Percentiles rank a stretch among this genome's conserved stretches.
Evolutionary conservation across 2,113 vertebrate genomes (phyloP).

Genomic region (Ciconia maguari): DNA sequence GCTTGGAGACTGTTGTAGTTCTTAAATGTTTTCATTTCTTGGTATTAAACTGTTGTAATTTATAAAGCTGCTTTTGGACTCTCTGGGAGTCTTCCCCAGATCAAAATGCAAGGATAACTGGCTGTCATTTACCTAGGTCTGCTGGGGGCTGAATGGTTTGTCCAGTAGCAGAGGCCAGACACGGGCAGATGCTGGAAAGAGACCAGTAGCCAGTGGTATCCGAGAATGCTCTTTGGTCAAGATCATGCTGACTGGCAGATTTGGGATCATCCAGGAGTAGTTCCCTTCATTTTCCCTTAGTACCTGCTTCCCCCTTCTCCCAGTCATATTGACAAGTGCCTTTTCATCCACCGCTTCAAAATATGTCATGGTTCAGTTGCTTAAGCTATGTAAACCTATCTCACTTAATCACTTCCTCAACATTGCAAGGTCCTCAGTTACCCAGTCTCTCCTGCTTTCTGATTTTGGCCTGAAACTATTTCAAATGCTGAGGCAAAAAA

Average conservation of each 20-base stretch:
- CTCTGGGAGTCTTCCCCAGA: background rate
- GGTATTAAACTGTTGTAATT: background rate
- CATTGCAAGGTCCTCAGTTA: background rate
- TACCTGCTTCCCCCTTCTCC: background rate
- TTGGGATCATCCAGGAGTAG: background rate
- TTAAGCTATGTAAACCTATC: background rate
- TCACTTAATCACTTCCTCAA: background rate
- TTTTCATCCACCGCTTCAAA: background rate
- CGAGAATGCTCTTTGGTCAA: background rate
- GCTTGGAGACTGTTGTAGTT: background rate
- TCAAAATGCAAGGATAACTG: background rate
- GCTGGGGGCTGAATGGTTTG: background rate
- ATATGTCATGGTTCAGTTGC: background rate
- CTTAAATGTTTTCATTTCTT: background rate
- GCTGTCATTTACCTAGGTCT: background rate
- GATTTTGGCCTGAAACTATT: background rate
- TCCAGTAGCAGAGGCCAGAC: background rate
- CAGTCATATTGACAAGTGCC: background rate
- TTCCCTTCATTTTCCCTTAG: background rate
- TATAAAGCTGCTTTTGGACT: background rate
- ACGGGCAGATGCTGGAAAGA: background rate
- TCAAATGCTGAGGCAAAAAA: background rate
- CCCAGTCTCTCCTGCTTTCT: background rate
- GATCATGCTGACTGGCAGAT: background rate
- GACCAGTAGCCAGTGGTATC: background rate